Conservation (phyloP, 2,113 vertebrate genomes). For the Opisthocomus hoazin region DNA sequence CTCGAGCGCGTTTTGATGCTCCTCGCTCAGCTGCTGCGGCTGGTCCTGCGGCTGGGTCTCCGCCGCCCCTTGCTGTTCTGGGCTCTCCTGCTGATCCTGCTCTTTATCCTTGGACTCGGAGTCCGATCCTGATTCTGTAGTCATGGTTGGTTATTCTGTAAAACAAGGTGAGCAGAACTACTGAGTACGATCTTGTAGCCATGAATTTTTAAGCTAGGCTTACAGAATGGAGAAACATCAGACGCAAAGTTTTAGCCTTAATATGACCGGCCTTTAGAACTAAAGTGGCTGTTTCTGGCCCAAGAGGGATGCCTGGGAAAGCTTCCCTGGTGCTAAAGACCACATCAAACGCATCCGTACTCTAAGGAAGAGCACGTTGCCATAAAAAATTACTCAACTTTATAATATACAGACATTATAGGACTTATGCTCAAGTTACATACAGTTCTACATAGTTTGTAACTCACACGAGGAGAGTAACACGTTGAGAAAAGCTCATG, state of each 20-base stretch:
- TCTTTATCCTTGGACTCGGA: slow-evolving; percentile 85
- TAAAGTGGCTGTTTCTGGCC: neutral
- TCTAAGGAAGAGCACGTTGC: accelerated
- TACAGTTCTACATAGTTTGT: neutral
- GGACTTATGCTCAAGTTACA: neutral
- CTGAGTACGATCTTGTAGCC: neutral
- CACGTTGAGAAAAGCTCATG: neutral
- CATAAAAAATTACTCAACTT: neutral
- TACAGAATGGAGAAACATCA: neutral
- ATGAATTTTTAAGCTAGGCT: neutral
- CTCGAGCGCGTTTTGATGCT: slow-evolving; percentile 69
- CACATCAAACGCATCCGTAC: neutral
- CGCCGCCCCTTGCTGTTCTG: slow-evolving; percentile 33
- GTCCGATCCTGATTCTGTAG: slow-evolving; percentile 87
- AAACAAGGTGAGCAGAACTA: neutral
- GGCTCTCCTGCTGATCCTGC: slow-evolving; percentile 76
- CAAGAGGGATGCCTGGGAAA: neutral
- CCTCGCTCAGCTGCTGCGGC: slow-evolving; percentile 7
- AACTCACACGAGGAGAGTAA: neutral
- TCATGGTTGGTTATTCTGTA: slow-evolving; percentile 92
- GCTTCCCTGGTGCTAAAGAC: neutral
- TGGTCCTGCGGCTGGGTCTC: slow-evolving; percentile 9
- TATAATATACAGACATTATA: neutral
- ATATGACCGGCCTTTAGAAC: neutral
- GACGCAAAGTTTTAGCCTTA: neutral